phyloP scores from a whole-genome alignment of 2,113 vertebrate species.

The Poeciliopsis retropinna region DNA sequence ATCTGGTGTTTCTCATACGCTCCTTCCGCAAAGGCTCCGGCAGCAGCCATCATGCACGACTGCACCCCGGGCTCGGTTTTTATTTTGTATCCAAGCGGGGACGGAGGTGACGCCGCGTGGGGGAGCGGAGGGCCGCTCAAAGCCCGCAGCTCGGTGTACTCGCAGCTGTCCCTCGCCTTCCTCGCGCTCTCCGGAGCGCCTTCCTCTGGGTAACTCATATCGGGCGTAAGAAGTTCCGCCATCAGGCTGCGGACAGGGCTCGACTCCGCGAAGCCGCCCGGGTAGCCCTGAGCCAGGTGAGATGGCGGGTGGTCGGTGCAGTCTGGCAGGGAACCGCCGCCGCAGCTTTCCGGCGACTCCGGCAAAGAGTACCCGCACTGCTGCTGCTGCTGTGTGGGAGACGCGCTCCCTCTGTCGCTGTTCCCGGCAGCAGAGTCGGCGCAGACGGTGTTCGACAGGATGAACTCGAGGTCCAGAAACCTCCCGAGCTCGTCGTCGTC shows the following conservation, averaged over 20 bases:
- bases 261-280: constrained; percentile 54
- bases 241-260: constrained; percentile 84
- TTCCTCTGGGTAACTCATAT: constrained; percentile 72
- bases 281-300: constrained; percentile 58
- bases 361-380: constrained; percentile 84
- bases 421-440: constrained; percentile 42
- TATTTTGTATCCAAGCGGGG: constrained; percentile 81
- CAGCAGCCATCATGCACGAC: constrained; percentile 83
- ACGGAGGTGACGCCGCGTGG: constrained; percentile 24
- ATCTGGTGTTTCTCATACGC: constrained; percentile 74
- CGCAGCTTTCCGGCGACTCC: constrained; percentile 90
- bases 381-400: constrained; percentile 37
- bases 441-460: constrained; percentile 84
- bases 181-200: constrained; percentile 52
- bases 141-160: constrained; percentile 85
- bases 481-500: constrained; percentile 89
- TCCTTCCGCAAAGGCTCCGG: constrained; percentile 75
- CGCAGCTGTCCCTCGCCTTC: constrained; percentile 69
- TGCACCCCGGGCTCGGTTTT: constrained; percentile 85
- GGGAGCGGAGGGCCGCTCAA: constrained; percentile 55
- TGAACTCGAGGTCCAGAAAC: constrained; percentile 91
- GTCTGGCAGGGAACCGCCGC: constrained; percentile 76
- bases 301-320: constrained; percentile 78
- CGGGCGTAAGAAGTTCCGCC: constrained; percentile 88
- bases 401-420: constrained; percentile 25